These are phyloP conservation scores for Seriola rivoliana DNA, from an alignment of 2,113 vertebrate species.

Conservation along the genomic window DNA sequence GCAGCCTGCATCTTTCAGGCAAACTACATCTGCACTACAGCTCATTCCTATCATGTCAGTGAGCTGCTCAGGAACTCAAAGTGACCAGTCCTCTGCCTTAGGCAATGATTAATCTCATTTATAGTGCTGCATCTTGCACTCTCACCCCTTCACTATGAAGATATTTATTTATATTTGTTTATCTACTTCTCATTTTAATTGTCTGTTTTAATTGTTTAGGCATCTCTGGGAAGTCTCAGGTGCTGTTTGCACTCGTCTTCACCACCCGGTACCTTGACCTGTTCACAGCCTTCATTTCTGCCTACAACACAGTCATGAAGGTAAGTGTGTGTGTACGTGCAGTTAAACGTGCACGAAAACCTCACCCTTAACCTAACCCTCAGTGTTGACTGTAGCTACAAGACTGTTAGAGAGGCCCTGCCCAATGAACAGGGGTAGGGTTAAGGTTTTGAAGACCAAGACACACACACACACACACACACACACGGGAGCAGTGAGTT, in stretches of 20 bases:
- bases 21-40: not conserved
- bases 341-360: no score
- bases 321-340: constrained; percentile 54
- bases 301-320: constrained; percentile 88
- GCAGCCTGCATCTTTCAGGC: not conserved
- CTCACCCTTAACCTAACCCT: no score
- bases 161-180: no score
- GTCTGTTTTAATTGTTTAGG: constrained; percentile 58
- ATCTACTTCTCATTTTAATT: not conserved
- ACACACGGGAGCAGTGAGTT: not conserved
- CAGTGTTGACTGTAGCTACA: no score
- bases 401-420: no score
- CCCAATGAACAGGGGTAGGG: no score
- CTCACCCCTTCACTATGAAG: no score
- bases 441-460: not conserved
- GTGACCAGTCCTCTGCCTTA: not conserved
- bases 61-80: not conserved
- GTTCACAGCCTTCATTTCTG: constrained; percentile 81
- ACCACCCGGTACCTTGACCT: constrained; percentile 87
- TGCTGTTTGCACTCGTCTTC: constrained; percentile 86
- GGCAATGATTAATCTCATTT: not conserved
- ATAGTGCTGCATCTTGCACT: not conserved
- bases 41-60: not conserved
- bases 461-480: not conserved
- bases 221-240: constrained; percentile 88